Conservation (phyloP, 2,888 invertebrate species). For the Kuschelorhynchus macadamiae region DNA sequence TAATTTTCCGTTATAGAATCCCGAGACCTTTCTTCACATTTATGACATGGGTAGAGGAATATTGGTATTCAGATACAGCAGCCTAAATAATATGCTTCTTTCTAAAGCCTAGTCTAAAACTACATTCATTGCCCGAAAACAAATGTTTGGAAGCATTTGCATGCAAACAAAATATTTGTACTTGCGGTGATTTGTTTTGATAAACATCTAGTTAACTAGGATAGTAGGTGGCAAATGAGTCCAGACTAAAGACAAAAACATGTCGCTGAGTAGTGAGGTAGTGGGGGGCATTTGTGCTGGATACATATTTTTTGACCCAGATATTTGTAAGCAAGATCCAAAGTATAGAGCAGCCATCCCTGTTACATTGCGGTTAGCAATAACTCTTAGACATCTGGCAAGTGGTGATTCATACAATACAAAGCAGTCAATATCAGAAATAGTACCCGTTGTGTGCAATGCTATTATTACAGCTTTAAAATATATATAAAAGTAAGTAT, state of each 20-base stretch:
- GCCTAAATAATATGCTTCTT: no score
- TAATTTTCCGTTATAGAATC: no score
- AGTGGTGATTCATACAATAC: constrained; percentile 10
- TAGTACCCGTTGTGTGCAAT: background rate
- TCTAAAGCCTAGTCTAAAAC: no score
- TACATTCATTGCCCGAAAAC: no score
- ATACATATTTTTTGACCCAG: constrained; percentile 9
- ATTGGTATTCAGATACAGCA: no score
- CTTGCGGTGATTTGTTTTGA: no score
- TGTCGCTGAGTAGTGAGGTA: background rate
- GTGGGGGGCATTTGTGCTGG: background rate
- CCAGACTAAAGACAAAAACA: background rate
- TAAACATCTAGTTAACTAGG: no score
- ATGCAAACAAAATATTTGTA: no score
- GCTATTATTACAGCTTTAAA: constrained; percentile 7
- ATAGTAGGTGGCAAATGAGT: no score
- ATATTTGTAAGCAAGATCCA: constrained; percentile 7
- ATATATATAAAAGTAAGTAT: background rate
- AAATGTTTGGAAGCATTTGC: no score
- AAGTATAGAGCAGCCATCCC: constrained; percentile 4
- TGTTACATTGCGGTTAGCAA: constrained; percentile 10
- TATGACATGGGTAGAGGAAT: no score
- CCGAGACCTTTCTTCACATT: no score
- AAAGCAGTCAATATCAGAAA: constrained; percentile 17
- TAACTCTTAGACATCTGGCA: constrained; percentile 17